Percentiles rank a stretch among this genome's conserved stretches.
Conservation (phyloP, 2,888 invertebrate species). For the Dryadula phaetusa region DNA sequence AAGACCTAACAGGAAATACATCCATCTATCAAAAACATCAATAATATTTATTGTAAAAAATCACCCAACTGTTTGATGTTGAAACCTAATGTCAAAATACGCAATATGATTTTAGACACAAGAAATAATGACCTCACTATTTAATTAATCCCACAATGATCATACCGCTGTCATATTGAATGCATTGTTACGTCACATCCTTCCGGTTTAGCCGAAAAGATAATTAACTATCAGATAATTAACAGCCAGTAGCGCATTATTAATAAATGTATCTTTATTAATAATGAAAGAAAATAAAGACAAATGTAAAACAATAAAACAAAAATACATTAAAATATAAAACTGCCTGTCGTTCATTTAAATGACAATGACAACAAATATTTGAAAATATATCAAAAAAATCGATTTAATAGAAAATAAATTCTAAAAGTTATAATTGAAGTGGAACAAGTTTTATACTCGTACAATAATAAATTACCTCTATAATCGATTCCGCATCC, state of each 20-base stretch:
- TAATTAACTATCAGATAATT: slow-evolving; percentile 1
- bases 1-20: too few species aligned
- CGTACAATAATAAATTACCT: slow-evolving; percentile 58
- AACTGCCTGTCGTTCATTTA: too few species aligned
- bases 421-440: slow-evolving; percentile 14
- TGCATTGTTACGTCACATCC: neutral
- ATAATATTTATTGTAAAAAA: too few species aligned
- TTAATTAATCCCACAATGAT: neutral
- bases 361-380: neutral
- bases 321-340: too few species aligned
- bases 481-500: slow-evolving; percentile 83
- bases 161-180: neutral
- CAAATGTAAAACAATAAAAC: neutral
- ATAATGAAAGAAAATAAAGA: neutral
- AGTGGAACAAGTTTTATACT: slow-evolving; percentile 3
- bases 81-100: too few species aligned
- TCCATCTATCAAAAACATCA: too few species aligned
- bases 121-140: neutral
- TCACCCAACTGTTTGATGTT: too few species aligned
- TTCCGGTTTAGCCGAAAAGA: neutral
- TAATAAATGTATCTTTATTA: neutral
- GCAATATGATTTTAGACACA: too few species aligned
- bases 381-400: neutral
- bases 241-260: neutral
- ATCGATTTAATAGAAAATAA: neutral